A percentile compares a stretch with the other conserved stretches of the same genome.
Conservation (phyloP, 2,888 invertebrate genomes). For the Cheilosia impressa region DNA sequence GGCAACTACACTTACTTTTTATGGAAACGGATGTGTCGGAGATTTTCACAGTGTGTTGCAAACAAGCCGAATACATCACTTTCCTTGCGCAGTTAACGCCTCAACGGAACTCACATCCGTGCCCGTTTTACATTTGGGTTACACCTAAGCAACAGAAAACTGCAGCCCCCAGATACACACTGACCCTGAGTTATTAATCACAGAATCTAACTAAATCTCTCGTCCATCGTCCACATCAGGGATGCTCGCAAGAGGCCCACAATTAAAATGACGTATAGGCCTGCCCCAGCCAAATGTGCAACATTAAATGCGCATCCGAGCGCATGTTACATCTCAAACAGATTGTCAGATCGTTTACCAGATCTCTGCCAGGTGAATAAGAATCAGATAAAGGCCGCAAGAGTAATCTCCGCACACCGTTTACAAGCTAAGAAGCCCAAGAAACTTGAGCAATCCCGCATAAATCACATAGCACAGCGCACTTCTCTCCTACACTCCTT, state of each 20-base stretch:
- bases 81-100: neutral
- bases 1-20: too few species aligned
- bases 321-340: constrained; percentile 62
- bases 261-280: constrained; percentile 73
- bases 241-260: constrained; percentile 46
- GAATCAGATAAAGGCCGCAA: constrained; percentile 64
- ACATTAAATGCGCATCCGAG: constrained; percentile 24
- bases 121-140: neutral
- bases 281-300: constrained; percentile 46
- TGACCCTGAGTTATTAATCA: constrained; percentile 53
- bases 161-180: constrained; percentile 46
- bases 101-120: constrained; percentile 14
- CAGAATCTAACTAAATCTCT: constrained; percentile 20
- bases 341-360: constrained; percentile 72
- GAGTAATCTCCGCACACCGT: constrained; percentile 46
- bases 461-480: constrained; percentile 62
- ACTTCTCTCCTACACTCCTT: neutral
- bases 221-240: constrained; percentile 8
- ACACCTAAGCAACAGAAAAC: constrained; percentile 2
- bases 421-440: constrained; percentile 54
- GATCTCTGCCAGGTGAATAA: constrained; percentile 58
- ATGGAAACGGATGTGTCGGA: too few species aligned
- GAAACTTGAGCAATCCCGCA: constrained; percentile 67
- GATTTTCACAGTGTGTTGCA: neutral
- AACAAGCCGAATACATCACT: constrained; percentile 1